Conservation (phyloP, 2,797 vertebrate species). For the Darevskia mixta region DNA sequence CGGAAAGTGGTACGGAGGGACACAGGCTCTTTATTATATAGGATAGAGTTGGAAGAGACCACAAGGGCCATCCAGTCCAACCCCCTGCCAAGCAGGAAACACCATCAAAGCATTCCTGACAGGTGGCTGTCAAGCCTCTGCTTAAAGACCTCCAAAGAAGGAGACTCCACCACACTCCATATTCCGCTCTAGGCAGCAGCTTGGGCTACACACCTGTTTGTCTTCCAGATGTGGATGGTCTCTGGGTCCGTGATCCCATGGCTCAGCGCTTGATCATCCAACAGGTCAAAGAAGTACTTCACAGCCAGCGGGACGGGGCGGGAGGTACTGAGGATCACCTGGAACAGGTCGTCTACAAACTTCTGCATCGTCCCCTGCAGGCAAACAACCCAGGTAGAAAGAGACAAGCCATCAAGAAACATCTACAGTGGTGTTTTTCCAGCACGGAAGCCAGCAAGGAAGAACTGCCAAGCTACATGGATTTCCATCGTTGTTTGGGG, state of each 20-base stretch:
- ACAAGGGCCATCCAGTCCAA: no score
- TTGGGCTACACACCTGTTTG: slow-evolving; percentile 87
- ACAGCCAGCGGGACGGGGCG: slow-evolving; percentile 93
- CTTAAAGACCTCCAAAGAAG: no score
- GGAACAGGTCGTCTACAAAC: slow-evolving; percentile 97
- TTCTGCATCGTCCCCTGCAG: slow-evolving; percentile 94
- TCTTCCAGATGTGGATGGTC: slow-evolving; percentile 99
- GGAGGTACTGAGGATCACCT: slow-evolving; percentile 94
- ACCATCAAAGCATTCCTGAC: no score
- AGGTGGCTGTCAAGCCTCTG: no score
- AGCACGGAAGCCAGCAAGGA: background rate
- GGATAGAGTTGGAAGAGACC: no score
- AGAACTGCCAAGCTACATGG: background rate
- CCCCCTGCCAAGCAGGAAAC: no score
- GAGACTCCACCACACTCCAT: no score
- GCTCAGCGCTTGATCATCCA: slow-evolving; percentile 92
- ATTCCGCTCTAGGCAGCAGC: background rate
- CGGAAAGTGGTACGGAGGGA: no score
- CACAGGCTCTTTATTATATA: no score
- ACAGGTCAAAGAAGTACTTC: slow-evolving; percentile 97
- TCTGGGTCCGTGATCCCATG: slow-evolving; percentile 92
- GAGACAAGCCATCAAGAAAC: background rate
- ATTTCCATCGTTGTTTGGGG: no score
- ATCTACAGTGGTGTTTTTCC: background rate
- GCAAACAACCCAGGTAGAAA: background rate